These are phyloP conservation scores for Protaetia brevitarsis DNA, from an alignment of 1,140 invertebrate genomes.

Conservation along the genomic window DNA sequence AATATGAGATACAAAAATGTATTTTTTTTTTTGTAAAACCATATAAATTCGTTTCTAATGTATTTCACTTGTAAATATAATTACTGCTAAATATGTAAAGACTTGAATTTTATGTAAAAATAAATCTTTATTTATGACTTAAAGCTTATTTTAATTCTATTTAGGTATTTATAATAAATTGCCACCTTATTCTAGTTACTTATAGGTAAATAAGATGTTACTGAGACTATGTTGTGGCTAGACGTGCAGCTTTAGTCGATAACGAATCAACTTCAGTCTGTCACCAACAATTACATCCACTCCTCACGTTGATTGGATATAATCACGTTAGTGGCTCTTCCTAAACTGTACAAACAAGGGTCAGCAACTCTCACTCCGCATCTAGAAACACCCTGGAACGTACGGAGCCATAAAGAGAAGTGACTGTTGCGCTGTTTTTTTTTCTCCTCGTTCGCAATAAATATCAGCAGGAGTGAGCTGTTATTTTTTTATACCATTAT, in stretches of 20 bases:
- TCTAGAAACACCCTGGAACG: neutral
- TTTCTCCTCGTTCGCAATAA: neutral
- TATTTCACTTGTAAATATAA: slow-evolving; percentile 8
- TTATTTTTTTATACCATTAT: neutral
- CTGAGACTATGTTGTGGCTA: neutral
- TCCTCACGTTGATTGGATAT: slow-evolving; percentile 40
- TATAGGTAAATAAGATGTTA: too few species aligned
- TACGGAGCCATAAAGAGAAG: too few species aligned
- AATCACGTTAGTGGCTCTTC: slow-evolving; percentile 39
- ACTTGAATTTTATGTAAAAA: slow-evolving; percentile 8
- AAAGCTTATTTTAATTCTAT: neutral
- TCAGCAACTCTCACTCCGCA: slow-evolving; percentile 20
- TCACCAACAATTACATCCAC: slow-evolving; percentile 36
- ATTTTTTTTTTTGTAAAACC: neutral
- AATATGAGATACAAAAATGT: neutral
- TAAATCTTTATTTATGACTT: slow-evolving; percentile 17
- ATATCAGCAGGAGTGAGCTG: neutral
- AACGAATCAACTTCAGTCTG: slow-evolving; percentile 24
- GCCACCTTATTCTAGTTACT: too few species aligned
- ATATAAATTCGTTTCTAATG: neutral
- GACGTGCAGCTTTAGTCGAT: neutral
- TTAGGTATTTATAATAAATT: neutral
- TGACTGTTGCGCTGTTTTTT: neutral
- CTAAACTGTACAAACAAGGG: slow-evolving; percentile 40
- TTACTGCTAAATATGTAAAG: neutral